A percentile compares a stretch with the other conserved stretches of the same genome.
Conservation (phyloP, 2,113 vertebrate species). For the Herpetotheres cachinnans region DNA sequence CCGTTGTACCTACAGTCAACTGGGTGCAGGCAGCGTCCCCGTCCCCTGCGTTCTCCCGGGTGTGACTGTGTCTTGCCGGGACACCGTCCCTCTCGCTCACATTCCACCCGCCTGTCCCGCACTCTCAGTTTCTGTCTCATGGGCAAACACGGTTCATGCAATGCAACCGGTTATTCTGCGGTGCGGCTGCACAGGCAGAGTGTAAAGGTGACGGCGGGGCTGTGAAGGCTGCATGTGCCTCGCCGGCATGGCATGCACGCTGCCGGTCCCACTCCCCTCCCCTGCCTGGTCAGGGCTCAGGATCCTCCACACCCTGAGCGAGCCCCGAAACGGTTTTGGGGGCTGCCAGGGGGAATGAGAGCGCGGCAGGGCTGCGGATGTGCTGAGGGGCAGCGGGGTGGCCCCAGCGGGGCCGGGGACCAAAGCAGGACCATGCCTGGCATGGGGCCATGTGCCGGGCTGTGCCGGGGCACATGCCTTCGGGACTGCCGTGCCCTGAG, state of each 20-base stretch:
- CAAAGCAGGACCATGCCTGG: neutral
- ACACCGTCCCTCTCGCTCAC: neutral
- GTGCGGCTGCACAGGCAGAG: neutral
- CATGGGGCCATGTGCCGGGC: neutral
- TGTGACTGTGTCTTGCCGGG: neutral
- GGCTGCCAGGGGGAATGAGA: neutral
- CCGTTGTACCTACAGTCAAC: neutral
- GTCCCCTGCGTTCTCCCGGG: neutral
- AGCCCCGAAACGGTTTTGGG: neutral
- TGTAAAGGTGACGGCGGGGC: accelerated
- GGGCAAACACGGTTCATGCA: accelerated
- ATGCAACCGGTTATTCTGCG: accelerated
- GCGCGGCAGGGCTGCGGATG: accelerated
- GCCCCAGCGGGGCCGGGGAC: accelerated
- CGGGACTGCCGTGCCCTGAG: neutral
- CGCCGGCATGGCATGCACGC: accelerated
- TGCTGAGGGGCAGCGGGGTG: too few relatives aligned
- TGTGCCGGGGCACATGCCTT: neutral
- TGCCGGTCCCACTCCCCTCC: accelerated
- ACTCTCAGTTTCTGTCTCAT: neutral
- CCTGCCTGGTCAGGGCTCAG: accelerated
- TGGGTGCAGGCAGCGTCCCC: accelerated
- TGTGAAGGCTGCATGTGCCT: accelerated
- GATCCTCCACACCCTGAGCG: accelerated
- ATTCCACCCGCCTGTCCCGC: accelerated